Base-by-base conservation (phyloP, 2,888 invertebrate species). In the Ornithoptera priamus region DNA sequence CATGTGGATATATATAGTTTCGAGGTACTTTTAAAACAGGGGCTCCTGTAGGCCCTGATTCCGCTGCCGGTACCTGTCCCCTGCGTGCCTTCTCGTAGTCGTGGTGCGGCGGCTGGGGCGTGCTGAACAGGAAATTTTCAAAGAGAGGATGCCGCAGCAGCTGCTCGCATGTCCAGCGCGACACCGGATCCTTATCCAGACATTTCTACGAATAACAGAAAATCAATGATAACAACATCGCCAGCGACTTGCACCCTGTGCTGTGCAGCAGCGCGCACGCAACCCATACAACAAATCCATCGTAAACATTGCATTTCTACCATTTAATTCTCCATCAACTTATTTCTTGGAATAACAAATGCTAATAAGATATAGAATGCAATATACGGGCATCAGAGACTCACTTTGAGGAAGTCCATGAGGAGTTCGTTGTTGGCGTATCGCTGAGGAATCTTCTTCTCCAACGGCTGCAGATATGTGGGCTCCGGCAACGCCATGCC, bases 401-500 rank as follows among this genome's bases (percentile, higher is more conserved):
- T 79, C 75, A 97, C 97, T 94, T 96, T 96, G 81, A 98, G 93
- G 87, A 98, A 97, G 86, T 98, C 97, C 84, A 97, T 91, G 61
- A 96, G 95, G 62, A 95, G 93, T 69, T 95, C 93, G 78, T 94
- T 95, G 79, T 93, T 93, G 77, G 93, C 81, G 70, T 95, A 93
- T 82, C 95, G 95, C 76, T 95, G 94, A 12, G 98, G 97, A 84
- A 99, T 94, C 90, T 97, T 97, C 76, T 94, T 95, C 84, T 98
- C 97, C 62, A 99, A 91, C 0, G 98, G 95, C 79, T 97, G 97
- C 72, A 97, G 87, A 65, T 95, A 95, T 68, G 97, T 97, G 7
- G 99, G 98, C 76, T 98, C 97, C 0, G 99, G 99, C 77, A 99
- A 93, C 64, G 95, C 96, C 81, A 99, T 95, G 18, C 99, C 99